These are phyloP conservation scores for Phytoseiulus persimilis DNA, from an alignment of 2,888 invertebrate genomes.

Conservation along the genomic window DNA sequence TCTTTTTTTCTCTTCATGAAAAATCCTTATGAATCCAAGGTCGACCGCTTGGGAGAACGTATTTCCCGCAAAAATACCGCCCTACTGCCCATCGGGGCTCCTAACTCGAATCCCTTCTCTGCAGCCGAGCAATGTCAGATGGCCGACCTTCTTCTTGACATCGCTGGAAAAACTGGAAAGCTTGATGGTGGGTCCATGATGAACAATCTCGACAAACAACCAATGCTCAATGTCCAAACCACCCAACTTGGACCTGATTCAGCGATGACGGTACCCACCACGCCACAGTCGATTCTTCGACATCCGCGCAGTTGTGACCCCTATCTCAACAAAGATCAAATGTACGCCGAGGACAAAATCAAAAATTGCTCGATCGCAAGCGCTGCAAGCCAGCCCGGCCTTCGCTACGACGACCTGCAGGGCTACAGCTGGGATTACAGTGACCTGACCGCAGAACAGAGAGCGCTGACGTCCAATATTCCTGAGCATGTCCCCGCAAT, in stretches of 20 bases:
- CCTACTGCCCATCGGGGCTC: no score
- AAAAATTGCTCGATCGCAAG: constrained; percentile 23
- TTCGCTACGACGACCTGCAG: constrained; percentile 36
- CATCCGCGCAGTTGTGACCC: neutral
- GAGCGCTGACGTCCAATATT: constrained; percentile 25
- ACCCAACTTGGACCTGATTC: neutral
- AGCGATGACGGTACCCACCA: constrained; percentile 11
- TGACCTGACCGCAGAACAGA: constrained; percentile 35
- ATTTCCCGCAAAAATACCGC: no score
- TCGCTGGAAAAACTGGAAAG: constrained; percentile 12
- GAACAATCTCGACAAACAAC: constrained; percentile 36
- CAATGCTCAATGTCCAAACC: constrained; percentile 31
- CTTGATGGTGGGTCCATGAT: constrained; percentile 32
- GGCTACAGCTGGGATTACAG: constrained; percentile 39
- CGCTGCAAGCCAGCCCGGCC: constrained; percentile 39
- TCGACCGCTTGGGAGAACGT: no score
- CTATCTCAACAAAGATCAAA: constrained; percentile 26
- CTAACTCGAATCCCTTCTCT: no score
- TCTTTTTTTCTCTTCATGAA: no score
- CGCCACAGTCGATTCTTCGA: constrained; percentile 16
- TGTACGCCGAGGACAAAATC: constrained; percentile 37
- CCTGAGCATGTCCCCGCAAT: constrained; percentile 34
- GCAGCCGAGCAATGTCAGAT: constrained; percentile 32
- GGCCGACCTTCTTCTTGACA: constrained; percentile 34
- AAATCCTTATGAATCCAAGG: no score